A percentile compares a stretch with the other conserved stretches of the same genome.
Conservation (phyloP, 2,888 invertebrate species). For the Nomada ruficornis region DNA sequence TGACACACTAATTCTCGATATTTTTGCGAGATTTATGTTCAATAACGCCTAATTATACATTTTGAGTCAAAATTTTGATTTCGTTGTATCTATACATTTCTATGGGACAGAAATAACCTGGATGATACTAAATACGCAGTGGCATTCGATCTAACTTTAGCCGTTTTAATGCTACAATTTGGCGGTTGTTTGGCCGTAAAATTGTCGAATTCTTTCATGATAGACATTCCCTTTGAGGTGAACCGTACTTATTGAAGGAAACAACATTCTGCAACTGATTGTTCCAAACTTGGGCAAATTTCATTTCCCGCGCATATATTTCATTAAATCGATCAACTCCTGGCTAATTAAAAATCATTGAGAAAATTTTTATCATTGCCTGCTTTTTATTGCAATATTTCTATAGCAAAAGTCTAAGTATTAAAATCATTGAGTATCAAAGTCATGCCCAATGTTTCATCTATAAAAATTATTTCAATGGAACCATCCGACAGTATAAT, state of each 20-base stretch:
- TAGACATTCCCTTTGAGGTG: background rate
- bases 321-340: too few relatives aligned
- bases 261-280: background rate
- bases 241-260: too few relatives aligned
- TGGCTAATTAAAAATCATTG: background rate
- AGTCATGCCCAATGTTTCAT: background rate
- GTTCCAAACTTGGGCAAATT: background rate
- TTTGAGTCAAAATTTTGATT: background rate
- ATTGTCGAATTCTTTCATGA: constrained; percentile 4
- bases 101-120: constrained; percentile 42
- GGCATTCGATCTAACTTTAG: constrained; percentile 54
- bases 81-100: background rate
- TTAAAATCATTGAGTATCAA: background rate
- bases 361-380: background rate
- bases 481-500: too few relatives aligned
- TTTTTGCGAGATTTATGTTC: background rate
- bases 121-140: constrained; percentile 30
- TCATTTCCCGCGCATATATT: background rate
- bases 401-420: background rate
- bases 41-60: background rate
- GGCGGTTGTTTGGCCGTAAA: constrained; percentile 50
- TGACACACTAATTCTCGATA: background rate
- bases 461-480: too few relatives aligned
- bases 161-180: constrained; percentile 35
- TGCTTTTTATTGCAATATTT: too few relatives aligned